These are phyloP conservation scores for Globodera ellingtonae DNA, from an alignment of 1,140 invertebrate genomes.

Conservation along the genomic window DNA sequence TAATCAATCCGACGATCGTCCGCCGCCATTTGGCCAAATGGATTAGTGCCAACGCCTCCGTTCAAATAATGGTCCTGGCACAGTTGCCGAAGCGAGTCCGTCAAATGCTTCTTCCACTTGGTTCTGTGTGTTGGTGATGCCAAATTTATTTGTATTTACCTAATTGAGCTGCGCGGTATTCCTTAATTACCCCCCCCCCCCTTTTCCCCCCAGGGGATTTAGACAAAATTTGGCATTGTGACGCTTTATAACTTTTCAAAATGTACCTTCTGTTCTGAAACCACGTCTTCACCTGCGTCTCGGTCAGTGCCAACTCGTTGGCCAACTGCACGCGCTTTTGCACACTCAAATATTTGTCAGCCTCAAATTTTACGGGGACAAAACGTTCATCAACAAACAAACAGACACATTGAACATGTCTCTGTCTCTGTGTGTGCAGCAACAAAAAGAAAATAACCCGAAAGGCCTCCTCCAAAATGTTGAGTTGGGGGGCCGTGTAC, in stretches of 20 bases:
- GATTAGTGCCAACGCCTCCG: neutral
- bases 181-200: neutral
- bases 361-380: constrained; percentile 66
- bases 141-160: neutral
- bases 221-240: neutral
- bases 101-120: constrained; percentile 51
- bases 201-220: neutral
- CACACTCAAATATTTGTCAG: constrained; percentile 91
- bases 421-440: neutral
- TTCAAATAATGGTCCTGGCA: constrained; percentile 19
- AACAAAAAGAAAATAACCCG: constrained; percentile 71
- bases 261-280: constrained; percentile 72
- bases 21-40: neutral
- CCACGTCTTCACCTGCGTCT: constrained; percentile 97
- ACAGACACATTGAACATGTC: constrained; percentile 2
- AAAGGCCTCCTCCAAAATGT: constrained; percentile 86
- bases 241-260: constrained; percentile 17
- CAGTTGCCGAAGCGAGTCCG: constrained; percentile 38
- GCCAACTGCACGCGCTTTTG: constrained; percentile 90
- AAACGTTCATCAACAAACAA: no score
- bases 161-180: neutral
- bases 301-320: constrained; percentile 81
- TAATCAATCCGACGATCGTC: neutral
- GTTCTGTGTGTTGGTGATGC: constrained; percentile 30
- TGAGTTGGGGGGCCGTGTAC: constrained; percentile 88